Percentiles rank a stretch among this genome's conserved stretches.
These are phyloP conservation scores for Spodoptera frugiperda DNA, from an alignment of 1,140 invertebrate genomes.

Conservation along the genomic window DNA sequence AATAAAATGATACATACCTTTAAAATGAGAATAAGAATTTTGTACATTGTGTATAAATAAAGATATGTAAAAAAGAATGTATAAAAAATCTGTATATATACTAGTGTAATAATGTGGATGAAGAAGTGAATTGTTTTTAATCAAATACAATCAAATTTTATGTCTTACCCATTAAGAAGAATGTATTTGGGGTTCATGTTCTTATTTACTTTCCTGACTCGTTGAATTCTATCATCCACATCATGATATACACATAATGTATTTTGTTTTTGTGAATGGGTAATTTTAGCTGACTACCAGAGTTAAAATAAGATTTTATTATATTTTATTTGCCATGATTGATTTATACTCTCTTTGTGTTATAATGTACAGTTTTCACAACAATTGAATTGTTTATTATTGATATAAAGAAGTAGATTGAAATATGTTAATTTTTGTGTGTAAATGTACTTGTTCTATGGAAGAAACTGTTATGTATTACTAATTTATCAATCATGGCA, in stretches of 20 bases:
- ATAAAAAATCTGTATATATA: slow-evolving; percentile 61
- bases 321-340: slow-evolving; percentile 68
- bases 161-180: slow-evolving; percentile 21
- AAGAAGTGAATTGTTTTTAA: slow-evolving; percentile 45
- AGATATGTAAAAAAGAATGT: slow-evolving; percentile 73
- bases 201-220: slow-evolving; percentile 16
- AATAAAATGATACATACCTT: slow-evolving; percentile 61
- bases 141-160: slow-evolving; percentile 29
- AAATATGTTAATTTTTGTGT: background rate
- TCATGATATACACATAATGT: slow-evolving; percentile 38
- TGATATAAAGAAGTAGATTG: background rate
- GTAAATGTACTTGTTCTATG: slow-evolving; percentile 14
- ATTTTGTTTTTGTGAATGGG: slow-evolving; percentile 66
- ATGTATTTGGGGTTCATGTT: slow-evolving; percentile 18
- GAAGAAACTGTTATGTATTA: slow-evolving; percentile 6
- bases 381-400: slow-evolving; percentile 60
- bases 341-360: slow-evolving; percentile 51
- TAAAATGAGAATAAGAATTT: slow-evolving; percentile 63
- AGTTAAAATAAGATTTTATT: slow-evolving; percentile 73
- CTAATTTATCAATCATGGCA: slow-evolving; percentile 70
- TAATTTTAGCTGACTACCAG: slow-evolving; percentile 76
- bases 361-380: slow-evolving; percentile 48
- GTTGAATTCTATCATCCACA: slow-evolving; percentile 27
- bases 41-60: slow-evolving; percentile 81
- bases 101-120: slow-evolving; percentile 55